A percentile compares a stretch with the other conserved stretches of the same genome.
Conservation (phyloP, 2,113 vertebrate genomes). For the Benitochromis conjunctus region DNA sequence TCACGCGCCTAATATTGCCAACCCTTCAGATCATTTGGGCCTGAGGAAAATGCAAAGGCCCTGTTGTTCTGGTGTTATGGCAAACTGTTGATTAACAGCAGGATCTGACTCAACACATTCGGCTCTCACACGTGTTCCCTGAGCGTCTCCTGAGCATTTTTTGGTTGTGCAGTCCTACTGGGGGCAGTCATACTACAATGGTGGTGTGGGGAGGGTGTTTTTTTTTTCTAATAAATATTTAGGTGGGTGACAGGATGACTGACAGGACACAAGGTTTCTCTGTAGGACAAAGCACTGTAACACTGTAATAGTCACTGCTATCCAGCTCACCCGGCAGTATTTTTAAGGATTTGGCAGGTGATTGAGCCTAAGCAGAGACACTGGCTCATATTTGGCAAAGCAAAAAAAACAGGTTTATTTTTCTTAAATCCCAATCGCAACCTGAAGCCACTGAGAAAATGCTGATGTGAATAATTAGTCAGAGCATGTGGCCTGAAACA, state of each 20-base stretch:
- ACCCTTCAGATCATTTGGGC: not conserved
- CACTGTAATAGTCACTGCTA: not conserved
- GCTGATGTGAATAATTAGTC: constrained; percentile 16
- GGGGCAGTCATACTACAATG: accelerated
- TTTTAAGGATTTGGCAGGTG: not conserved
- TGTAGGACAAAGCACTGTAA: not conserved
- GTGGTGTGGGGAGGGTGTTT: not conserved
- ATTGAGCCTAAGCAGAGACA: not conserved
- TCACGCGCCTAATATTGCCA: not conserved
- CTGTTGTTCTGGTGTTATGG: not conserved
- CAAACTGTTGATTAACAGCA: not conserved
- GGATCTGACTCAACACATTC: not conserved
- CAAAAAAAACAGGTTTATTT: not conserved
- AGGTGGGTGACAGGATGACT: not conserved
- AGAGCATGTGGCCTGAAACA: not conserved
- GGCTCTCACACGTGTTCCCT: not conserved
- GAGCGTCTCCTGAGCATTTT: not conserved
- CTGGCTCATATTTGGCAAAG: not conserved
- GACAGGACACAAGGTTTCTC: not conserved
- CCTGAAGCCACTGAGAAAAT: not conserved
- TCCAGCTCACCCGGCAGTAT: not conserved
- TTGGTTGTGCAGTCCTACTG: not conserved
- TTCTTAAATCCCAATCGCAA: not conserved
- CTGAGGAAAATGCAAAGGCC: not conserved
- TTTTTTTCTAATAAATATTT: not conserved